These are phyloP conservation scores for Oxyscelio sp. DNA, from an alignment of 2,888 invertebrate species.

Conservation along the genomic window DNA sequence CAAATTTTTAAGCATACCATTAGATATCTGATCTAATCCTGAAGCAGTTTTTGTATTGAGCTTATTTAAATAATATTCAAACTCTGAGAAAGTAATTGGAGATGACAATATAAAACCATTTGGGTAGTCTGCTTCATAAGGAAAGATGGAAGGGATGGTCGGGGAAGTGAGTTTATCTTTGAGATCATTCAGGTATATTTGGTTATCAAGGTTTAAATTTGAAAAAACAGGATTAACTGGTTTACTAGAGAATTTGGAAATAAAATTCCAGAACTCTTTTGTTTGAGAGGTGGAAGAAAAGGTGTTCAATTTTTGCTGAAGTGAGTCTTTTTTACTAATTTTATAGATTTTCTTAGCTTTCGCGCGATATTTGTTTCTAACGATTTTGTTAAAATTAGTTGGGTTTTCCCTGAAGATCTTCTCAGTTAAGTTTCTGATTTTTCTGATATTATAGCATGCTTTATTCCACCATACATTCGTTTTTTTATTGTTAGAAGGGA, in stretches of 20 bases:
- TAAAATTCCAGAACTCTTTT: background rate
- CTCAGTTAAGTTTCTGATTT: background rate
- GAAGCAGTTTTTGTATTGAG: no score
- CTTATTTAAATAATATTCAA: no score
- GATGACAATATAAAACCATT: no score
- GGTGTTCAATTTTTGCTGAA: background rate
- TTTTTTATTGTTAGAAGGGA: no score
- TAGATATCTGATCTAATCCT: no score
- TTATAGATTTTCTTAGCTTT: background rate
- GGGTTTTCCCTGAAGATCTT: background rate
- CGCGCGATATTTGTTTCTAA: background rate
- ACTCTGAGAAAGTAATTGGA: no score
- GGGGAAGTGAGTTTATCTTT: no score
- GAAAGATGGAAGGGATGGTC: no score
- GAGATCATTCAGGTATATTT: no score
- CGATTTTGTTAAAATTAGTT: background rate
- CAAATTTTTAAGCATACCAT: no score
- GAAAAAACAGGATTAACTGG: background rate
- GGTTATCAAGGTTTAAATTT: no score
- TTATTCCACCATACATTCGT: background rate
- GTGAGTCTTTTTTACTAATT: background rate
- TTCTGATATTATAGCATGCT: background rate
- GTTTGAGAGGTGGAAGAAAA: background rate
- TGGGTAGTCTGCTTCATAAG: no score
- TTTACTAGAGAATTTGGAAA: background rate